Evolutionary conservation across 2,113 vertebrate species (phyloP), one percentile per base, ranked within the genome.

Genomic region (Benitochromis conjunctus): DNA sequence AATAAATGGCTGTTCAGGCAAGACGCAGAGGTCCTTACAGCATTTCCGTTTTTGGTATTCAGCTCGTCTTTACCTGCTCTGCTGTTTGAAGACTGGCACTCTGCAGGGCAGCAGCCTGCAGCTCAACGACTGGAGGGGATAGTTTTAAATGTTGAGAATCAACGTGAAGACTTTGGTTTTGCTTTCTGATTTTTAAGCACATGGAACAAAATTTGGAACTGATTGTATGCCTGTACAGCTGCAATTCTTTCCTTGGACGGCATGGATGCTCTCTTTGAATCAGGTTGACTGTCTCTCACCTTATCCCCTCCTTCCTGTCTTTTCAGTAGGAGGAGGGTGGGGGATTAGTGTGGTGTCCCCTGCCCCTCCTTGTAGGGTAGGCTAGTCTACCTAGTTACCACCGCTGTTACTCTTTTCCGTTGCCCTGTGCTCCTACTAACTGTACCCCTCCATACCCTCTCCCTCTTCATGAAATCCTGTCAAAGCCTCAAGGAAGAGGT

Each of bases 401-500:
- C 29, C 84, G 83, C 62, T 36, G 38, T 86, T 31, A 48, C 14
- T 80, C 12, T 85, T 82, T 43, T 78, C 9, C 8, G 7, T 64
- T 78, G n/a, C 29, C 34, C 60, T 57, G 54, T 82, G 41, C 57
- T 31, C 7, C 57, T 26, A 82, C 54, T 26, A 21, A 9, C 26
- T 29, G 38, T 55, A 51, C 53, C 79, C 54, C 36, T 31, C 79
- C 66, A 11, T 26, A 24, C 69, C 29, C 29, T 26, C 56, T 84
- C 76, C 46, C 81, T 83, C 86, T 95, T 76, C 85, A 98, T 98
- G 98, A 99, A 96, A 93, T 97, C 98, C 93, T 97, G 97, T 94
- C 97, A 97, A 91, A 97, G 96, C 92, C 94, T 96, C 93, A 97
- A 96, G 89, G 98, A 98, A 91, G 97, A 96, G 95, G 95, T 96